Conservation (phyloP, 2,888 invertebrate species). For the Amblyjoppa proteus region DNA sequence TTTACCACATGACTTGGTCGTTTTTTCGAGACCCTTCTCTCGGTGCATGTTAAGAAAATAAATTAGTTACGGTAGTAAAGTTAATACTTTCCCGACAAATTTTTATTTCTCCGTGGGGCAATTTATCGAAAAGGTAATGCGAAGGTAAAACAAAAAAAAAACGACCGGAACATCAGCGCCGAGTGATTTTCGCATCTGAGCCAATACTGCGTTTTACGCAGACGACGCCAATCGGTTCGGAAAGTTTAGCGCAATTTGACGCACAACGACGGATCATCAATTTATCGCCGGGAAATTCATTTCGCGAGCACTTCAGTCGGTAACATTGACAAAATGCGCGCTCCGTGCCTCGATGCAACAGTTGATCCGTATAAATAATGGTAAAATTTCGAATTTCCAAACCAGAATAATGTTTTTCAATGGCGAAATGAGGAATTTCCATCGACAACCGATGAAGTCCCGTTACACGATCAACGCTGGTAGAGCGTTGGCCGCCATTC, state of each 20-base stretch:
- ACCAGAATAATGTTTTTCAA: not conserved
- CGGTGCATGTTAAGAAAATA: too few relatives aligned
- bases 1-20: too few relatives aligned
- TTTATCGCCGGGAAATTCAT: not conserved
- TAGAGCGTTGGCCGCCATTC: not conserved
- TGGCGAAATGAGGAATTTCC: not conserved
- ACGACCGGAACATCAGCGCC: not conserved
- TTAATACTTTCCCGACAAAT: too few relatives aligned
- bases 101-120: not conserved
- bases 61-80: too few relatives aligned
- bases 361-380: not conserved
- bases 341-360: not conserved
- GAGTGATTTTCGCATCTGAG: not conserved
- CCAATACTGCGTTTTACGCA: slow-evolving; percentile 24
- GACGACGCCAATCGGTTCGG: not conserved
- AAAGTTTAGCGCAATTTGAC: not conserved
- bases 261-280: not conserved
- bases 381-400: not conserved
- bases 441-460: not conserved
- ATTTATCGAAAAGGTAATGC: not conserved
- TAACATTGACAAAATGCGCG: not conserved
- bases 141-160: not conserved
- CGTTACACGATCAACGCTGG: not conserved
- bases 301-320: not conserved
- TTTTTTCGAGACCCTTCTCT: too few relatives aligned